Conservation (phyloP, 2,888 invertebrate species). For the Calameuta idolon region DNA sequence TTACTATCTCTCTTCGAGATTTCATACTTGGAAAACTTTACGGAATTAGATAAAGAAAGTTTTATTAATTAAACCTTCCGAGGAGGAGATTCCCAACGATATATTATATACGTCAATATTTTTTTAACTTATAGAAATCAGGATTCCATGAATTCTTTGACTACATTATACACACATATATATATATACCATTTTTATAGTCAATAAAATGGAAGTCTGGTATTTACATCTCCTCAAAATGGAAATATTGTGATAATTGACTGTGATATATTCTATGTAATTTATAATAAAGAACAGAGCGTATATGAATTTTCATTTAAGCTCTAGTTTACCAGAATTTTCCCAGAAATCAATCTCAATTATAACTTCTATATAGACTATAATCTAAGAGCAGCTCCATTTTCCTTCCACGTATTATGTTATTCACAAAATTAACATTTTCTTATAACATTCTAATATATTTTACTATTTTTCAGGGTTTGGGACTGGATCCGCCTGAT, state of each 20-base stretch:
- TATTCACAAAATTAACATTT: not conserved
- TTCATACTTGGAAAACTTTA: not conserved
- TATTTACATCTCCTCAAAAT: not conserved
- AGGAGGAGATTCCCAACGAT: not conserved
- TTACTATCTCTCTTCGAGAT: not conserved
- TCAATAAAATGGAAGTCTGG: not conserved
- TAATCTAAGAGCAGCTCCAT: not conserved
- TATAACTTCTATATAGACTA: not conserved
- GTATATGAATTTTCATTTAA: not conserved
- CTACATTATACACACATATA: not conserved
- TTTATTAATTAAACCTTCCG: not conserved
- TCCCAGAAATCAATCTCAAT: not conserved
- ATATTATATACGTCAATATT: not conserved
- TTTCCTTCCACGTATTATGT: not conserved
- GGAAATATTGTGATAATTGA: not conserved
- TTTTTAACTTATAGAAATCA: not conserved
- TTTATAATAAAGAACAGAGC: not conserved
- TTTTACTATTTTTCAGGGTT: slow-evolving; percentile 52
- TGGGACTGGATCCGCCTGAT: slow-evolving; percentile 54
- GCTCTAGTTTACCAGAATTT: not conserved
- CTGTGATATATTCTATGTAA: not conserved
- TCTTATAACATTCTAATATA: not conserved
- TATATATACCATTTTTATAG: not conserved
- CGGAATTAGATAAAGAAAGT: not conserved
- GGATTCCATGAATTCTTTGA: not conserved